Base-by-base conservation (phyloP, 1,140 invertebrate species). In the Macrostomum lignano region DNA sequence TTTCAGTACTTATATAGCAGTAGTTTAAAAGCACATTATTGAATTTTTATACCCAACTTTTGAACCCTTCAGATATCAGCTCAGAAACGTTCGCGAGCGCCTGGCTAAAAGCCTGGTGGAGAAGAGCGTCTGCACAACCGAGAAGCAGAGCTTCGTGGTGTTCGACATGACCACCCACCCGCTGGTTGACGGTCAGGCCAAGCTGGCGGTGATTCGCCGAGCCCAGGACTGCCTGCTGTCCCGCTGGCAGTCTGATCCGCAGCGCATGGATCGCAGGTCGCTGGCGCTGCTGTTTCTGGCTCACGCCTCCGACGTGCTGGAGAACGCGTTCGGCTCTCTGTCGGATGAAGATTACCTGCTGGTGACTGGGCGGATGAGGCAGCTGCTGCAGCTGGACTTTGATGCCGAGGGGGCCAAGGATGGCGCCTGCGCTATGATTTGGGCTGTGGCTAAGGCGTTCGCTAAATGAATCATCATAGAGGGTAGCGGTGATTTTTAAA, bases 131-230 rank as follows among this genome's bases (percentile, higher is more conserved):
- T 66, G 94, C 38, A 93, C 86, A 3, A 98, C 91, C 33, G 91
- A 98, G 61, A 96, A 96, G 65, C 88, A 98, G 61, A 96, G 98
- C 62, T 98, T 98, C 61, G 63, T 98, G 41, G 62, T 98, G 13
- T 98, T 98, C 62, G 91, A 98, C 64, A 98, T 98, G 86, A 98
- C 91, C 17, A 98, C 88, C 42, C 91, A 98, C 68, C 91, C 91
- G 22, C 65, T 98, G 24, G 82, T 76, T 33, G 84, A 98, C 58
- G 76, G 76, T 61, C 66, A 72, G 40, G 71, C 79, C n/a, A 98
- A 98, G 65, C 74, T 73, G 43, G 72, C 82, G 44, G 67, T 98
- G 40, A 79, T 98, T 23, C 93, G 93, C 66, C 88, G 49, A 41
- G 58, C 96, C 17, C 91, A 98, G 65, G 88, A 98, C 60, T 72